These are phyloP conservation scores for Leptothorax acervorum DNA, from an alignment of 2,888 invertebrate genomes.

Conservation along the genomic window DNA sequence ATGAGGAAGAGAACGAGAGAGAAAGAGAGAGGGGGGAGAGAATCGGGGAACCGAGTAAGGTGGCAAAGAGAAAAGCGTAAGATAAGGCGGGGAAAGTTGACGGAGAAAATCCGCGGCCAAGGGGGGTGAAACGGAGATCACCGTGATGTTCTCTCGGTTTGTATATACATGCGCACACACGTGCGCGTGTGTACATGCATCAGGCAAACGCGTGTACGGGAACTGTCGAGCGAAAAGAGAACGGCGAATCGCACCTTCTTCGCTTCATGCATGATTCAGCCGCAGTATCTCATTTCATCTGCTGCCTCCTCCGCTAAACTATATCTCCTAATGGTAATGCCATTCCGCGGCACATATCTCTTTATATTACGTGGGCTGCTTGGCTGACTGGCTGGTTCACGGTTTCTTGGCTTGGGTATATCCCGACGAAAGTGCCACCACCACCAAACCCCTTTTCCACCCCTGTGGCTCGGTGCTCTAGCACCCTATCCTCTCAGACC, in stretches of 20 bases:
- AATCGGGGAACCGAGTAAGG: conserved; percentile 13
- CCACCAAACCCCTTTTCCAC: conserved; percentile 59
- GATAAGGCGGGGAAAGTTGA: conserved; percentile 52
- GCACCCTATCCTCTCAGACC: conserved; percentile 58
- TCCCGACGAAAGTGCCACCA: conserved; percentile 66
- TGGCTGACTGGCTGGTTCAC: conserved; percentile 79
- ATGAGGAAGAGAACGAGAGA: conserved; percentile 30
- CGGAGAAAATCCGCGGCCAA: conserved; percentile 39
- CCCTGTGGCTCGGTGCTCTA: conserved; percentile 47
- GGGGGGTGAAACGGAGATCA: conserved; percentile 33
- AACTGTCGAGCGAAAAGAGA: conserved; percentile 41
- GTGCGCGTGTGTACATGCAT: not conserved
- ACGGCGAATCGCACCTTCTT: conserved; percentile 82
- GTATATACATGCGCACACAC: not conserved
- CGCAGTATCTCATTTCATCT: conserved; percentile 86
- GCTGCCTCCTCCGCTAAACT: conserved; percentile 83
- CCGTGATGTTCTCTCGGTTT: conserved; percentile 39
- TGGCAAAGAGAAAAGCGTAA: conserved; percentile 47
- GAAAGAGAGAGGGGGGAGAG: conserved; percentile 23
- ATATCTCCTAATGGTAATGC: conserved; percentile 85
- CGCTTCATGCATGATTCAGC: conserved; percentile 85
- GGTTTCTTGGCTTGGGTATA: conserved; percentile 65
- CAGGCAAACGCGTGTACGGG: conserved; percentile 22
- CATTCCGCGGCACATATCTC: conserved; percentile 85
- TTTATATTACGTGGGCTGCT: conserved; percentile 84